A percentile compares a stretch with the other conserved stretches of the same genome.
phyloP scores from a whole-genome alignment of 2,797 vertebrate species.

The Protonibea diacanthus region DNA sequence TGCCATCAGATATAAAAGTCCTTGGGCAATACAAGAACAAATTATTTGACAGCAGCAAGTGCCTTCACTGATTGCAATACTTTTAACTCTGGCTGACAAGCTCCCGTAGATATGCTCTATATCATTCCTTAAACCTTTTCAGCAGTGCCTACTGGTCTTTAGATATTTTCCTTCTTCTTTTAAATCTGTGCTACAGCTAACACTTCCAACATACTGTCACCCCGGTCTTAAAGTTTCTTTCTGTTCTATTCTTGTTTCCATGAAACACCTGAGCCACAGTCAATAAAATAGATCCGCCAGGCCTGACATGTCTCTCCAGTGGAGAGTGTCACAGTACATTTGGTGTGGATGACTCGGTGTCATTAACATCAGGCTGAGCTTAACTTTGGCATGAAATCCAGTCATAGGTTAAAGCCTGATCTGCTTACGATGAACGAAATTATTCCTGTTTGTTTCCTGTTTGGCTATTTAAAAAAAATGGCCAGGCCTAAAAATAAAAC shows the following conservation, averaged over 20 bases:
- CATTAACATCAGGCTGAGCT: neutral
- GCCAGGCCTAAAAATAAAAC: no score
- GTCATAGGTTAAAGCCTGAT: neutral
- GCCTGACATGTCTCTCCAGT: conserved; percentile 19
- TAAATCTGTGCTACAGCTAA: conserved; percentile 33
- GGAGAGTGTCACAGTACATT: conserved; percentile 29
- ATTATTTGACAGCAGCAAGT: neutral
- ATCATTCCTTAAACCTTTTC: neutral
- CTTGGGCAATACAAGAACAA: neutral
- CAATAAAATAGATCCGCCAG: conserved; percentile 38
- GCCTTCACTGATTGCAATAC: neutral
- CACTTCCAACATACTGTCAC: conserved; percentile 8
- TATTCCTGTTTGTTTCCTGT: neutral
- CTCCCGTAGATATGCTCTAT: neutral
- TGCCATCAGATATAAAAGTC: neutral
- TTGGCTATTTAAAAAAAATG: neutral
- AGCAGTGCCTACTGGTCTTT: neutral
- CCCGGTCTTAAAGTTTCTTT: conserved; percentile 29
- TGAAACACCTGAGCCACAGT: conserved; percentile 32
- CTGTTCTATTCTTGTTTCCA: conserved; percentile 38
- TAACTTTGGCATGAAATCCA: neutral
- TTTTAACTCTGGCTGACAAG: neutral
- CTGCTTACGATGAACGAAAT: neutral
- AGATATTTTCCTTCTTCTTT: conserved; percentile 12
- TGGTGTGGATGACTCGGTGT: conserved; percentile 2